Conservation (phyloP, 2,888 invertebrate species). For the Podabrus alpinus region DNA sequence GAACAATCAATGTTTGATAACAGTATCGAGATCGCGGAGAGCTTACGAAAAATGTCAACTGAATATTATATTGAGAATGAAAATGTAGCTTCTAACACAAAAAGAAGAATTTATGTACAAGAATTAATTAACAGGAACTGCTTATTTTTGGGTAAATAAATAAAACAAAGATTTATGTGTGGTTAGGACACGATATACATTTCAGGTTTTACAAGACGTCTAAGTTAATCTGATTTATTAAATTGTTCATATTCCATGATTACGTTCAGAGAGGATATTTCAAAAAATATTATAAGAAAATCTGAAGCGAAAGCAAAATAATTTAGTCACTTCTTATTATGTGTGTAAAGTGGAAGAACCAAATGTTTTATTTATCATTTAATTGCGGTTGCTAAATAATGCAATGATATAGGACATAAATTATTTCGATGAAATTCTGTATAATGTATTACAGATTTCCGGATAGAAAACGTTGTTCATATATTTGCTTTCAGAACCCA, state of each 20-base stretch:
- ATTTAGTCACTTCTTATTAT: not conserved
- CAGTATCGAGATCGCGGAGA: not conserved
- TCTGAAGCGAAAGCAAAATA: not conserved
- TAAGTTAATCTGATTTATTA: not conserved
- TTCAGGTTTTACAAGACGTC: not conserved
- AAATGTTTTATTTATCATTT: not conserved
- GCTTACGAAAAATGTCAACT: not conserved
- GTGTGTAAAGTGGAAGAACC: not conserved
- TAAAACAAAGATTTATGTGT: not conserved
- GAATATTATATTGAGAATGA: not conserved
- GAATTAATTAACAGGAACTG: not conserved
- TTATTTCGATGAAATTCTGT: not conserved
- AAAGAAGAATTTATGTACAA: not conserved
- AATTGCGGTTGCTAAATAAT: not conserved
- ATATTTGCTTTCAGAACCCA: not conserved
- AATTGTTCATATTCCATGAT: not conserved
- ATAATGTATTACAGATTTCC: conserved; percentile 9
- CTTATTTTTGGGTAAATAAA: not conserved
- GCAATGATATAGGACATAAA: not conserved
- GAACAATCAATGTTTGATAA: not conserved
- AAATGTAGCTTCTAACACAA: not conserved
- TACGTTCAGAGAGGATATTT: not conserved
- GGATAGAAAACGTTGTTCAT: not conserved
- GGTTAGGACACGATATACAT: not conserved
- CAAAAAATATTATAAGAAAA: not conserved